Conservation (phyloP, 2,888 invertebrate species). For the Heterodera filipjevi region DNA sequence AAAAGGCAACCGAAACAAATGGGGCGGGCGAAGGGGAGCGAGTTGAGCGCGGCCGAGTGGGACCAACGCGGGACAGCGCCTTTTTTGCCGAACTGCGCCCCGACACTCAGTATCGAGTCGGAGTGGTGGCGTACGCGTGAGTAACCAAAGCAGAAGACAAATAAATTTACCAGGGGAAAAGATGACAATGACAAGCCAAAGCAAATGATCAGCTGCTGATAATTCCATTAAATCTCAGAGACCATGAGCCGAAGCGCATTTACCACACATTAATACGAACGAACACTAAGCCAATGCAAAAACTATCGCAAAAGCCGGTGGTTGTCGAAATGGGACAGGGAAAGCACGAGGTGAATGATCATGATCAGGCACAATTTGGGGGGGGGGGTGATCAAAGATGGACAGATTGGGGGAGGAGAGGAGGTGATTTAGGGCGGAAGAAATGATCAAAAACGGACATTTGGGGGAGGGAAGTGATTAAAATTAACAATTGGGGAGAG, state of each 20-base stretch:
- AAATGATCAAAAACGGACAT: too few species aligned
- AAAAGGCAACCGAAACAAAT: neutral
- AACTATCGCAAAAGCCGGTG: slow-evolving; percentile 43
- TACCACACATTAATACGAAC: slow-evolving; percentile 54
- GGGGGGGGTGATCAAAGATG: too few species aligned
- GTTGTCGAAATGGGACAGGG: slow-evolving; percentile 50
- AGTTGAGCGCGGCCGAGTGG: slow-evolving; percentile 49
- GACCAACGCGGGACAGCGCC: slow-evolving; percentile 50
- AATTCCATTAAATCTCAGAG: slow-evolving; percentile 23
- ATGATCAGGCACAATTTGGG: too few species aligned
- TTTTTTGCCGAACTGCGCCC: slow-evolving; percentile 61
- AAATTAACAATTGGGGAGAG: too few species aligned
- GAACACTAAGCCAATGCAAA: slow-evolving; percentile 41
- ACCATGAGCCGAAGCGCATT: slow-evolving; percentile 61
- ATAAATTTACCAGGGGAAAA: too few species aligned
- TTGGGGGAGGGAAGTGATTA: too few species aligned
- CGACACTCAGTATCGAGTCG: slow-evolving; percentile 59
- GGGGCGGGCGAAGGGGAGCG: slow-evolving; percentile 40
- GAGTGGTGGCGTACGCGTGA: slow-evolving; percentile 62
- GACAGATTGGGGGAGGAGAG: neutral
- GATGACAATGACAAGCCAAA: neutral
- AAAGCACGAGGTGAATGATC: slow-evolving; percentile 53
- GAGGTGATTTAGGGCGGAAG: neutral
- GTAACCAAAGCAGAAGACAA: neutral
- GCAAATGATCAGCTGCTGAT: neutral